Percentiles rank a stretch among this genome's conserved stretches.
Conservation (phyloP, 2,113 vertebrate genomes). For the Chlamydotis undulata region DNA sequence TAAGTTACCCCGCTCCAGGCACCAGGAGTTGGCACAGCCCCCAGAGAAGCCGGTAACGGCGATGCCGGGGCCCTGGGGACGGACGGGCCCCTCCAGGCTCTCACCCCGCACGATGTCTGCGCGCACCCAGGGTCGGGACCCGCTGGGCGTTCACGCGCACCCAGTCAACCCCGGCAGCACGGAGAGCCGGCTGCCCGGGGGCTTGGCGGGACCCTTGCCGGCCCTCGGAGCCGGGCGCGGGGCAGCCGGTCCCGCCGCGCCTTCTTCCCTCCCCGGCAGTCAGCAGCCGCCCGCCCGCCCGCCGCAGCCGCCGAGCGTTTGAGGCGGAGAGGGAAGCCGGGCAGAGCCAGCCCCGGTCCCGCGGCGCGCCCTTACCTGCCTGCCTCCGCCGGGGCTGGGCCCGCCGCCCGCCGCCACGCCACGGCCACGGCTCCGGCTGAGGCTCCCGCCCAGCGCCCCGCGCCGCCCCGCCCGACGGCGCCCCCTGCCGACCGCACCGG, state of each 20-base stretch:
- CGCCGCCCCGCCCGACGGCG: too few relatives aligned
- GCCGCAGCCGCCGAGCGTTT: background rate
- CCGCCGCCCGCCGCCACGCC: background rate
- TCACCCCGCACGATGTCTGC: accelerated
- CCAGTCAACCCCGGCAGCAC: accelerated
- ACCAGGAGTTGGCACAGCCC: too few relatives aligned
- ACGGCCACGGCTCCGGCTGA: background rate
- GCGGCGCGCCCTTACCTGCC: constrained; percentile 36
- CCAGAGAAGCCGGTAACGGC: too few relatives aligned
- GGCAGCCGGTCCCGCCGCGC: background rate
- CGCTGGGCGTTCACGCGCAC: background rate
- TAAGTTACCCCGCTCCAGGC: background rate
- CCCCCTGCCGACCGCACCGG: too few relatives aligned
- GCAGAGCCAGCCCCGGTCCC: background rate
- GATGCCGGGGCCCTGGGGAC: background rate
- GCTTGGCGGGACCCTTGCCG: background rate
- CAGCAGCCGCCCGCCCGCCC: background rate
- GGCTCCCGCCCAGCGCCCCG: background rate
- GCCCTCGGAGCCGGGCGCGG: background rate
- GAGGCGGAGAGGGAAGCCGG: background rate
- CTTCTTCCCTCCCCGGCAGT: background rate
- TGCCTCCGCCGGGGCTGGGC: background rate
- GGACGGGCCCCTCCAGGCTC: accelerated
- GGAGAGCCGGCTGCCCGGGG: background rate
- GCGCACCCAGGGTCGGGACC: accelerated